Conservation (phyloP, 1,140 invertebrate genomes). For the Drosophila bifasciata region DNA sequence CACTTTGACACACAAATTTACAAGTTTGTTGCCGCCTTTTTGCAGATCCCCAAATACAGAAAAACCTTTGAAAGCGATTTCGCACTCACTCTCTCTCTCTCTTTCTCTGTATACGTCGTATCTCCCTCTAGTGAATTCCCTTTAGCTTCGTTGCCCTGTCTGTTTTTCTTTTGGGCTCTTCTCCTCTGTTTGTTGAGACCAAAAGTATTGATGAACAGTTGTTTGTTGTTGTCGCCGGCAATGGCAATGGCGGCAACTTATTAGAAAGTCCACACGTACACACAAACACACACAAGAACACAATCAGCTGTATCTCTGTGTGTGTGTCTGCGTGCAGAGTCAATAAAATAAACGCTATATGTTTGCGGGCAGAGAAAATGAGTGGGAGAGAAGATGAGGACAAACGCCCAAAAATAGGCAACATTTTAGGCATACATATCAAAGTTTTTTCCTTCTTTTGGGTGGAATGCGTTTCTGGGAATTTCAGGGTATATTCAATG, state of each 20-base stretch:
- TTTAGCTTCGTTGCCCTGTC: too few species aligned
- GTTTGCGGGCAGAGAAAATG: conserved; percentile 53
- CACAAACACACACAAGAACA: conserved; percentile 11
- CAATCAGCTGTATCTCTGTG: conserved; percentile 38
- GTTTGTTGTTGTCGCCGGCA: conserved; percentile 70
- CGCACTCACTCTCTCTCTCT: background rate
- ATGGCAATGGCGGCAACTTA: conserved; percentile 68
- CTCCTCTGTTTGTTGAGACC: conserved; percentile 55
- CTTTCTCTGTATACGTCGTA: too few species aligned
- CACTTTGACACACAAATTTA: conserved; percentile 77
- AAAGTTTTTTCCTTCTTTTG: conserved; percentile 45
- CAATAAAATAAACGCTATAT: conserved; percentile 79
- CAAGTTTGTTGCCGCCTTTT: conserved; percentile 68
- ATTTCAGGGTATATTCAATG: background rate
- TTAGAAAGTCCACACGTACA: conserved; percentile 68
- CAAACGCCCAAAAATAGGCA: conserved; percentile 62
- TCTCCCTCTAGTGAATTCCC: background rate
- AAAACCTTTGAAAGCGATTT: conserved; percentile 45
- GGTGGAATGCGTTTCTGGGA: conserved; percentile 26
- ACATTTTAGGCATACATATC: conserved; percentile 71
- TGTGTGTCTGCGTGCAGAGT: conserved; percentile 58
- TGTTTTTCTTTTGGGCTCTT: background rate
- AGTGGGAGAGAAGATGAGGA: background rate
- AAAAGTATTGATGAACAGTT: conserved; percentile 81
- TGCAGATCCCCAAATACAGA: conserved; percentile 36